Base-by-base conservation (phyloP, 2,113 vertebrate species). In the Vimba vimba region DNA sequence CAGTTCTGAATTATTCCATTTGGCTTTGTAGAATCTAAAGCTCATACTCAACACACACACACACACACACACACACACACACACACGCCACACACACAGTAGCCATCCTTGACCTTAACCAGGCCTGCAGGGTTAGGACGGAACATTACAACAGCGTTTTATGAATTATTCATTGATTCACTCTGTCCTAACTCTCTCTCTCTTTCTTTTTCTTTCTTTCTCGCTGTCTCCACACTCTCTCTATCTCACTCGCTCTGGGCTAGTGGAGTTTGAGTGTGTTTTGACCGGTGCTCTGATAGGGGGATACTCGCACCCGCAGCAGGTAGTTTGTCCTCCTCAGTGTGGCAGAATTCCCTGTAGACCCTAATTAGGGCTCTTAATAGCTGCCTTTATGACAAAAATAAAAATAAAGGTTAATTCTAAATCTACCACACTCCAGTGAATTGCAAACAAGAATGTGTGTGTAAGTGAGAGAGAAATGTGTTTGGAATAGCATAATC, bases 111-210 rank as follows among this genome's bases (percentile, higher is more conserved):
- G 89, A 91, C 89, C 90, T 91, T 89, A 82, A 73, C 81, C 86
- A 83, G 85, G 86, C 90, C 89, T 87, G 89, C 73, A 91, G 89
- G 87, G 66, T 76, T 83, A 66, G 50, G 83, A 81, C 57, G 82
- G 85, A 88, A 88, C 69, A 88, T 88, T 89, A 89, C 85, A 87
- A 73, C 78, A 88, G 84, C 66, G 66, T 87, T 77, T 71, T 80
- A 90, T 90, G 71, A 82, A 90, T 90, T 91, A 91, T 90, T 90
- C 87, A 91, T 90, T 55, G 50, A 73, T 83, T 83, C 66, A 73
- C 66, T 83, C 81, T 83, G 81, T 83, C 64, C 81, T 73, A 83
- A 33, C 66, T 83, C 66, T 50, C 78, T 80, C 50, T 52, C 27
- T 78, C 27, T 64, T 62, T 81, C 79, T 71, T 23, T 52, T 66